Evolutionary conservation across 2,797 vertebrate species (phyloP).

Genomic region (Coracias cyanogaster): DNA sequence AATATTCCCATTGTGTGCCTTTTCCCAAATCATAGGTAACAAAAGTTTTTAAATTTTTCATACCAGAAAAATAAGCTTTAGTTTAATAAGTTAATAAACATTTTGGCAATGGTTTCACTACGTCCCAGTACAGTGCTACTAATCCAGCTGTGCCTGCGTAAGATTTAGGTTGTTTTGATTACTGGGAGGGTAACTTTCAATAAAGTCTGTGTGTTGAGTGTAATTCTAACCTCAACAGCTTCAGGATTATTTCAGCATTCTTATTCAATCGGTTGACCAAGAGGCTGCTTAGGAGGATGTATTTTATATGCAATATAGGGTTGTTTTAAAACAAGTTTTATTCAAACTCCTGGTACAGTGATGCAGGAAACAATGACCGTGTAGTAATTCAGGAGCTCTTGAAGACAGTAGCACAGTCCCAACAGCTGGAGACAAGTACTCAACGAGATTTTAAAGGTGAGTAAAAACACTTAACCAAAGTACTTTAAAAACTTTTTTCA

Average conservation of each 20-base stretch:
- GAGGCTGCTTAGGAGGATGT: background rate
- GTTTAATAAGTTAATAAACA: background rate
- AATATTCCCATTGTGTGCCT: background rate
- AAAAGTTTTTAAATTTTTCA: background rate
- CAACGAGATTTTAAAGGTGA: slow-evolving; percentile 96
- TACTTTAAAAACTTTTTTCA: background rate
- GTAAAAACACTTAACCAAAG: background rate
- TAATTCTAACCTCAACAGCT: background rate
- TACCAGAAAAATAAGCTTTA: background rate
- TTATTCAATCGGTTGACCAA: background rate
- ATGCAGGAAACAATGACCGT: slow-evolving; percentile 94
- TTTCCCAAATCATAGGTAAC: background rate
- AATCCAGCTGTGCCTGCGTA: background rate
- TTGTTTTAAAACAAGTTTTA: background rate
- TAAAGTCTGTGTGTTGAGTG: background rate
- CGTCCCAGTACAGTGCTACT: background rate
- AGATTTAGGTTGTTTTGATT: background rate
- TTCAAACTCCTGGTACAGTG: slow-evolving; percentile 80
- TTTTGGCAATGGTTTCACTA: background rate
- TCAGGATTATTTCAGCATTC: background rate
- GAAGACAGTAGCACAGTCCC: slow-evolving; percentile 96
- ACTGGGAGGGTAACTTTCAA: background rate
- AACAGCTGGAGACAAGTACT: slow-evolving; percentile 94
- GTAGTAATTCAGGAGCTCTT: slow-evolving; percentile 96
- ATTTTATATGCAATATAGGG: background rate